Evolutionary conservation across 2,888 invertebrate genomes (phyloP).

Genomic region (Amaurobius ferox): DNA sequence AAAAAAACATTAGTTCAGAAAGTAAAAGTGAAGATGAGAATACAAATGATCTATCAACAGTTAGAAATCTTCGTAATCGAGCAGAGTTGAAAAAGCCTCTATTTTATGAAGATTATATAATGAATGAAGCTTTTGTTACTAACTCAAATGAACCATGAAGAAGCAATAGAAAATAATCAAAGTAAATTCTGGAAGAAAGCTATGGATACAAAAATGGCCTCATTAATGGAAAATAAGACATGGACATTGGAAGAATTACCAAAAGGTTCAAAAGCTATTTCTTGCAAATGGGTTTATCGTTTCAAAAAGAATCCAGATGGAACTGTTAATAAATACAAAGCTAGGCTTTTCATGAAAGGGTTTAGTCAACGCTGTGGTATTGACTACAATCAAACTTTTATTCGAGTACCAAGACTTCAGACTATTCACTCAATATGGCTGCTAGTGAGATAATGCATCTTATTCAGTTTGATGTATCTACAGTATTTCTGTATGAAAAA

Average conservation of each 20-base stretch:
- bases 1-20: too few relatives aligned
- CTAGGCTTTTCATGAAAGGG: background rate
- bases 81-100: too few relatives aligned
- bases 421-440: slow-evolving; percentile 19
- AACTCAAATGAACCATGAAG: too few relatives aligned
- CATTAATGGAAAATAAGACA: background rate
- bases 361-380: too few relatives aligned
- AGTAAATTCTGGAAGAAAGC: background rate
- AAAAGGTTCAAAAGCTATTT: background rate
- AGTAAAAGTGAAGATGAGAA: too few relatives aligned
- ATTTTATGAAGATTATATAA: too few relatives aligned
- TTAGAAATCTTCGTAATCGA: too few relatives aligned
- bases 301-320: background rate
- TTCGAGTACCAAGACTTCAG: background rate
- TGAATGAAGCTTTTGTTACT: too few relatives aligned
- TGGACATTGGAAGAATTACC: too few relatives aligned
- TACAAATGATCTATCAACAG: too few relatives aligned
- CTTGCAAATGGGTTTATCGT: background rate
- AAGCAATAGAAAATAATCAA: too few relatives aligned
- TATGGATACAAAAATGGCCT: background rate
- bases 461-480: slow-evolving; percentile 22
- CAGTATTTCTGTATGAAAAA: slow-evolving; percentile 15
- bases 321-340: background rate
- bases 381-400: background rate
- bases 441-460: slow-evolving; percentile 29